Conservation (phyloP, 2,888 invertebrate species). For the Deladenus siricidicola region DNA sequence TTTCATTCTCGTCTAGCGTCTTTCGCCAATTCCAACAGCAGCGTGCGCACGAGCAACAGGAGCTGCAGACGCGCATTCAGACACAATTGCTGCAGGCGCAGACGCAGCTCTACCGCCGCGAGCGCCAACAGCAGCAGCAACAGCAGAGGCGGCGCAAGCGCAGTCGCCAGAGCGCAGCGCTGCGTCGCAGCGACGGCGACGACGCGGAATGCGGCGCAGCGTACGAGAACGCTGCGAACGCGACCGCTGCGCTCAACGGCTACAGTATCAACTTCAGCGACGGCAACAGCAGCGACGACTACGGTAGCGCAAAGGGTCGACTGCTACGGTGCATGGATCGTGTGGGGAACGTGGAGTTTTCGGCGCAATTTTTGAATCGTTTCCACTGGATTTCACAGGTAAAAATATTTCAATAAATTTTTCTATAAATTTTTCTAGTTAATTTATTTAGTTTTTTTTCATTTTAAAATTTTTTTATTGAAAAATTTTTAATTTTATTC, state of each 20-base stretch:
- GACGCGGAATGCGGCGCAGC: too few species aligned
- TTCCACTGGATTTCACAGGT: constrained; percentile 53
- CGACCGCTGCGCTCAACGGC: too few species aligned
- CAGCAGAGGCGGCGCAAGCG: background rate
- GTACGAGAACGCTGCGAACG: too few species aligned
- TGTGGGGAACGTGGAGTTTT: constrained; percentile 28
- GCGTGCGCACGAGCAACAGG: constrained; percentile 6
- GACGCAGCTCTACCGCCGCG: background rate
- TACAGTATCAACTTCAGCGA: too few species aligned
- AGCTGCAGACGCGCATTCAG: constrained; percentile 6
- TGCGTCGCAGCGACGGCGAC: background rate
- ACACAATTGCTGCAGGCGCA: constrained; percentile 9
- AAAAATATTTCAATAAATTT: too few species aligned
- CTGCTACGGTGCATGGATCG: constrained; percentile 24
- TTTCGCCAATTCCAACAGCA: constrained; percentile 5
- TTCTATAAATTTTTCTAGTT: too few species aligned
- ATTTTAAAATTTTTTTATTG: too few species aligned
- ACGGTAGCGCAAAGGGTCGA: too few species aligned
- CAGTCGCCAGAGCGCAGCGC: too few species aligned
- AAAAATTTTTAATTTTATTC: too few species aligned
- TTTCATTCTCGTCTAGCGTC: background rate
- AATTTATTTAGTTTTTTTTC: too few species aligned
- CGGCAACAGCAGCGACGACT: too few species aligned
- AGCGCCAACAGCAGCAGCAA: background rate
- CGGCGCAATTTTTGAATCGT: constrained; percentile 39